phyloP scores from a whole-genome alignment of 2,888 invertebrate species.

The Latrodectus elegans region DNA sequence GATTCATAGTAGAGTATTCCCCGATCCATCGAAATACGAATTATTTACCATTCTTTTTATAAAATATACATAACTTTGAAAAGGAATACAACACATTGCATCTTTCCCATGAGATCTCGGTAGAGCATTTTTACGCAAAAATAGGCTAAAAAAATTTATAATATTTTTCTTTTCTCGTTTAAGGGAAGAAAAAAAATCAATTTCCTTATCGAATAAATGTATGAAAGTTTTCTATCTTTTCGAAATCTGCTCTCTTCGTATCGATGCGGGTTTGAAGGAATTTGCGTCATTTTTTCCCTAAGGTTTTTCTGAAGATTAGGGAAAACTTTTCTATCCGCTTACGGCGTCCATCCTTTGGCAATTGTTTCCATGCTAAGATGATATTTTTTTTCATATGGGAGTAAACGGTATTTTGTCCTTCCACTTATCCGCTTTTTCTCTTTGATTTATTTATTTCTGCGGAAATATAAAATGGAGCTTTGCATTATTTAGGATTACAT shows the following conservation, averaged over 20 bases:
- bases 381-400: not conserved
- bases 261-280: slow-evolving; percentile 12
- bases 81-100: slow-evolving; percentile 8
- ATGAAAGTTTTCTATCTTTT: slow-evolving; percentile 33
- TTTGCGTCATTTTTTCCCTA: not conserved
- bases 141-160: slow-evolving; percentile 27
- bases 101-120: slow-evolving; percentile 20
- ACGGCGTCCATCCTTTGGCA: not conserved
- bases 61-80: not conserved
- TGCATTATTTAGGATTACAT: not conserved
- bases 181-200: slow-evolving; percentile 16
- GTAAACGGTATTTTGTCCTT: not conserved
- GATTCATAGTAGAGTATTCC: not conserved
- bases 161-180: not conserved
- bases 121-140: slow-evolving; percentile 24
- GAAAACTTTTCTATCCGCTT: not conserved
- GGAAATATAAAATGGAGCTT: not conserved
- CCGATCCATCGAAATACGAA: not conserved
- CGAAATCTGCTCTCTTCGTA: slow-evolving; percentile 13
- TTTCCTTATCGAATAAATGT: slow-evolving; percentile 54
- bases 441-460: not conserved
- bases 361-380: not conserved
- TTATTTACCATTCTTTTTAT: not conserved
- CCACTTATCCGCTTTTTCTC: not conserved
- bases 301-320: slow-evolving; percentile 16